Conservation (phyloP, 2,113 vertebrate genomes). For the Syngnathus typhle region DNA sequence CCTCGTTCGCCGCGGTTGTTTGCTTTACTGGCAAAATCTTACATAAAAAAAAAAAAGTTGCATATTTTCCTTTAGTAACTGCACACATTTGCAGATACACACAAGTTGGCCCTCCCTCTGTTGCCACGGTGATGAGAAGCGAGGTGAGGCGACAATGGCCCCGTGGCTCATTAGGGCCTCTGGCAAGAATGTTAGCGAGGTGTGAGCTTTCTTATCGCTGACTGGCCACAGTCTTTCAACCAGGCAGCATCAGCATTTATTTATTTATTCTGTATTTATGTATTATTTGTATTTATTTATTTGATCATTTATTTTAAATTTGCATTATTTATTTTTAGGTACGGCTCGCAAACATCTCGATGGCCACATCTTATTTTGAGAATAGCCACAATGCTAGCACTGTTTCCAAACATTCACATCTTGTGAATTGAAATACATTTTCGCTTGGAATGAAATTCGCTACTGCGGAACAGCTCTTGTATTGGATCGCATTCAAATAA, state of each 20-base stretch:
- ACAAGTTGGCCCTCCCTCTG: constrained; percentile 23
- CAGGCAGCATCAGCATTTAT: not conserved
- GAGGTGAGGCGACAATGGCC: constrained; percentile 33
- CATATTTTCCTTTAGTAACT: constrained; percentile 6
- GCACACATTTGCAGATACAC: constrained; percentile 1
- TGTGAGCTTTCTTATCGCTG: constrained; percentile 11
- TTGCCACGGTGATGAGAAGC: constrained; percentile 46
- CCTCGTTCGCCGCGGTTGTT: not conserved
- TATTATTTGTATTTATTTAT: not conserved
- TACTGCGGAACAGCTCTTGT: not conserved
- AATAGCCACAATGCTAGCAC: not conserved
- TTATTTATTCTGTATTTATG: not conserved
- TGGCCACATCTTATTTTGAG: not conserved
- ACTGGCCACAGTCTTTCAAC: not conserved
- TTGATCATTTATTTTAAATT: not conserved
- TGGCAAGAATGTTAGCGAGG: constrained; percentile 35
- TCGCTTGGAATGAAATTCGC: not conserved
- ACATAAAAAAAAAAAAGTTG: not conserved
- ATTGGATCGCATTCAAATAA: not conserved
- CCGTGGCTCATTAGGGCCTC: constrained; percentile 44
- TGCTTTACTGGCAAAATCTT: not conserved
- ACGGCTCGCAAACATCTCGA: not conserved
- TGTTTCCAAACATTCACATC: not conserved
- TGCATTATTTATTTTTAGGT: no score
- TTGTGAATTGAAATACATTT: not conserved